A percentile compares a stretch with the other conserved stretches of the same genome.
Evolutionary conservation across 2,797 vertebrate species (phyloP).

Genomic region (Zalophus californianus): DNA sequence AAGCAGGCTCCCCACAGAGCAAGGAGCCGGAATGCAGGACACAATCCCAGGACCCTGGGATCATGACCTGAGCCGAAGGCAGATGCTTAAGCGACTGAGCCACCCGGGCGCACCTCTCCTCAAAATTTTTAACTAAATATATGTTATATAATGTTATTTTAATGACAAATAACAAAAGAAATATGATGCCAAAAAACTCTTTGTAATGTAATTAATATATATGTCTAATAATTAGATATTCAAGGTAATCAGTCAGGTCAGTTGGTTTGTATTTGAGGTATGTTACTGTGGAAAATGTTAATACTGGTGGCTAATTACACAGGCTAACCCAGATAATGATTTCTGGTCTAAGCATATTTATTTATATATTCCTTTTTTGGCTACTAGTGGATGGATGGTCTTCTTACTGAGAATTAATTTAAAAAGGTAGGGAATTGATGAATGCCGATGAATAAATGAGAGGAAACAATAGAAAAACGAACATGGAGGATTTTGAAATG

Average conservation of each 20-base stretch:
- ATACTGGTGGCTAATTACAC: background rate
- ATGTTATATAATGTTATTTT: background rate
- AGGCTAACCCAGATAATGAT: background rate
- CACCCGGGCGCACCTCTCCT: background rate
- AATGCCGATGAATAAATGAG: background rate
- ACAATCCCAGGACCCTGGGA: too few relatives aligned
- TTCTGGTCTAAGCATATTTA: background rate
- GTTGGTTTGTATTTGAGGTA: background rate
- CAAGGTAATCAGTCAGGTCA: background rate
- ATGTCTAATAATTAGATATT: background rate
- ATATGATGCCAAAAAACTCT: background rate
- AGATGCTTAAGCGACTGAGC: too few relatives aligned
- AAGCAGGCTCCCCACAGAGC: too few relatives aligned
- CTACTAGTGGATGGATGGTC: background rate
- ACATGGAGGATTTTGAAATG: background rate
- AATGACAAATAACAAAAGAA: background rate
- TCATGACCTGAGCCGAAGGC: too few relatives aligned
- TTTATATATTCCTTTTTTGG: background rate
- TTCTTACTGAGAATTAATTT: background rate
- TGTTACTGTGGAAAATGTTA: background rate
- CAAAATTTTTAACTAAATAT: background rate
- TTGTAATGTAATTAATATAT: background rate
- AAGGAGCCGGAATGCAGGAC: fast-evolving
- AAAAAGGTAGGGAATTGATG: background rate
- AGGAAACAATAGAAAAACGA: background rate